Evolutionary conservation across 2,113 vertebrate species (phyloP), one percentile per base, ranked within the genome.

Genomic region (Pampusana beccarii): DNA sequence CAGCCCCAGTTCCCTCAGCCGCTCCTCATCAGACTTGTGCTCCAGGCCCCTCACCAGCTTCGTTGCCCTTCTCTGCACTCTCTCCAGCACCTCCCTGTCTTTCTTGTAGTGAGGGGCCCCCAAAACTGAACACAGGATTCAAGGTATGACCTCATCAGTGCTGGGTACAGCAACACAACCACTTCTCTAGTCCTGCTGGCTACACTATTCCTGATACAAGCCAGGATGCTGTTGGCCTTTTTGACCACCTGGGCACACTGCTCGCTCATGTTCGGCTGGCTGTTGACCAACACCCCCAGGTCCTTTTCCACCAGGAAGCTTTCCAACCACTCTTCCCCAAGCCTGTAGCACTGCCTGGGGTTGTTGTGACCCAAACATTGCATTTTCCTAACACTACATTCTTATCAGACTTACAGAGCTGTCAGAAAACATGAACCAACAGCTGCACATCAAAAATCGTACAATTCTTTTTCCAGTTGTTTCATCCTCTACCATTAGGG

Each of bases 361-460:
- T 17, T 57, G 28, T 5, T 9, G 1, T 28, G 53, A 80, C 21
- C 15, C 42, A 48, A 33, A 14, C 33, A 38, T 50, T 15, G 2
- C 58, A 24, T 70, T 66, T 87, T 51, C 26, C n/a, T 80, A 44
- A 23, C 33, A 6, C 6, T 4, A 0, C 15, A 7, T 67, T 58
- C 60, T 42, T 11, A 0, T 67, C 3, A 0, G 16, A 33, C 29
- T 67, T 36, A 56, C 38, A 72, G 53, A 80, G 44, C 61, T 81
- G 57, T 56, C 57, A 64, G 53, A 72, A 74, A 94, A 64, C 38
- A 73, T 1, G 3, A 50, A 58, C 50, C 40, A 79, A 31, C 91
- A 91, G 80, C 93, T 95, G 89, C 70, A 77, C 50, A 90, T 65
- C 66, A 74, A 44, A 84, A 82, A 77, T 36, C 62, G 65, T 58